Conservation (phyloP, 2,113 vertebrate species). For the Haplochromis burtoni region DNA sequence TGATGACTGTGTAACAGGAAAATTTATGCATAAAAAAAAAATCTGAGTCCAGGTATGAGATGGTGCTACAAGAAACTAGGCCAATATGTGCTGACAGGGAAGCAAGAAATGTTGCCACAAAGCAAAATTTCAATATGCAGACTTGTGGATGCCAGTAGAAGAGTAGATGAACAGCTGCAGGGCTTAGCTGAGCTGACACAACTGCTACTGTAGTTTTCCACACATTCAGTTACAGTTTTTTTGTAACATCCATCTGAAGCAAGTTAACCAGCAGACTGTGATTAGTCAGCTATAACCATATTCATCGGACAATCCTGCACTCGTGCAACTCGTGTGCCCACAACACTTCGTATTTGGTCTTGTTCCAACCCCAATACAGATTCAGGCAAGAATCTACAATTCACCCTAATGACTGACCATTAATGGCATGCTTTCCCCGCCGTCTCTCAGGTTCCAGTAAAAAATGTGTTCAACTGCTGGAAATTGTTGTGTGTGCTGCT, state of each 20-base stretch:
- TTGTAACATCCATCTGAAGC: neutral
- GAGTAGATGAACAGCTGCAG: conserved; percentile 19
- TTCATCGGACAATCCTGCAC: neutral
- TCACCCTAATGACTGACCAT: neutral
- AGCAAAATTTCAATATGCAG: conserved; percentile 16
- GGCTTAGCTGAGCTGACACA: conserved; percentile 31
- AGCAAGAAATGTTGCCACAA: conserved; percentile 1
- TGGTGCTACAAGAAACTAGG: conserved; percentile 13
- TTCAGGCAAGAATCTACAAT: neutral
- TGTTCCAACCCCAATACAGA: neutral
- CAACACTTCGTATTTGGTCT: neutral
- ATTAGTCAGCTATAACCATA: neutral
- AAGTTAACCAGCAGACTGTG: neutral
- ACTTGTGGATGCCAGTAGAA: neutral
- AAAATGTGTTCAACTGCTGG: neutral
- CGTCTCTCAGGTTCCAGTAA: neutral
- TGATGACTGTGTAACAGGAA: neutral
- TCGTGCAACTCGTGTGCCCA: neutral
- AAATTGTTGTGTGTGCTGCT: neutral
- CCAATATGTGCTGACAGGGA: conserved; percentile 19
- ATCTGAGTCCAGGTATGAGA: conserved; percentile 9
- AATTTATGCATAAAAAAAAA: neutral
- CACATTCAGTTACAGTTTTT: neutral
- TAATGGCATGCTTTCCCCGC: neutral
- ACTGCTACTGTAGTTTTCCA: neutral